Base-by-base conservation (phyloP, 1,140 invertebrate species). In the Oncopodura yosiiana region DNA sequence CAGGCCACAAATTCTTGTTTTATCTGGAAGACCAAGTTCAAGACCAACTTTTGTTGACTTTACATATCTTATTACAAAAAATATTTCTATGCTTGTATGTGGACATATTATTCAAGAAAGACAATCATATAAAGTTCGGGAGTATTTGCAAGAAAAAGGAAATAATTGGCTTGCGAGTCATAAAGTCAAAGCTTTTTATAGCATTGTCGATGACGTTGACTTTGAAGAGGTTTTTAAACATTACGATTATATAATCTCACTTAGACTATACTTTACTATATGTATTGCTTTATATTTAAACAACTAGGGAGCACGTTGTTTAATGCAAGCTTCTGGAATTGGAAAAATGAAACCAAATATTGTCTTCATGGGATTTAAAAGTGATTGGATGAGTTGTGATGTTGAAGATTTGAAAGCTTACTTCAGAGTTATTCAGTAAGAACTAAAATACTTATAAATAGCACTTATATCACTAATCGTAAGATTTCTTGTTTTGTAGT, bases 131-230 rank as follows among this genome's bases (percentile, higher is more conserved):
- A 78, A 82, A 63, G 73, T 77, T 26, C 75, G 83, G 37, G 72
- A 76, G 4, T 68, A 73, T 3, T 72, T 79, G 41, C 66, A 76
- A 18, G 77, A 80, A 37, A 79, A 83, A 60, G 81, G 84, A 0
- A 80, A 82, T 60, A 76, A 75, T 41, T 97, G 92, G 91, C 77
- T 97, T 49, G 73, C 75, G 24, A 78, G 81, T 19, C 81, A 91
- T 49, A 87, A 87, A 69, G 78, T 94, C 11, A 95, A 94, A 71
- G 84, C 85, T 0, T 98, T 97, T 73, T 97, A 95, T 70, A 79
- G 77, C 1, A 66, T 88, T 39, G 79, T 93, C 0, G 88, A 91
- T 67, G 84, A 86, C 24, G 75, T 79, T 14, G 77, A 72, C 53
- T 87, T 92, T 65, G 81, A 85, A 69, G 76, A 81, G n/a, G n/a